phyloP scores from a whole-genome alignment of 2,113 vertebrate genomes.

The Phainopepla nitens region DNA sequence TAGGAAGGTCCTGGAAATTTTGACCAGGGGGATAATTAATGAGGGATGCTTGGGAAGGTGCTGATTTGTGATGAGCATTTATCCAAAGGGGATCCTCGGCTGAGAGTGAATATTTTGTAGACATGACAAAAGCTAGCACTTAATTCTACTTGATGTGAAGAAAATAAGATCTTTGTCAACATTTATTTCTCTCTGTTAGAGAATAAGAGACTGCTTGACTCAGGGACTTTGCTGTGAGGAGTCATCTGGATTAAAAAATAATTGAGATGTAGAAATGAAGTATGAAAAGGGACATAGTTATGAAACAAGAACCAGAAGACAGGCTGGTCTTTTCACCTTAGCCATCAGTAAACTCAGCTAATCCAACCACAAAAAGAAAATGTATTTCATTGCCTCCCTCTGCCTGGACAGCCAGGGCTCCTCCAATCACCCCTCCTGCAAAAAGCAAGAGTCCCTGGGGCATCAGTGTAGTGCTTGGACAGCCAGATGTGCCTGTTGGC shows the following conservation, averaged over 20 bases:
- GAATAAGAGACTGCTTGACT: not conserved
- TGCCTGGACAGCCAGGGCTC: not conserved
- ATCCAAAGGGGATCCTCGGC: not conserved
- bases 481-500: not conserved
- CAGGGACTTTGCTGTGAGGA: not conserved
- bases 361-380: not conserved
- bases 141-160: not conserved
- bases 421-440: not conserved
- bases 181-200: not conserved
- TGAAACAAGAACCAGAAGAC: conserved; percentile 1
- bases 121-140: not conserved
- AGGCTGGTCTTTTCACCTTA: not conserved
- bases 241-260: not conserved
- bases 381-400: not conserved
- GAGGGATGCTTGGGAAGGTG: not conserved
- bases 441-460: not conserved
- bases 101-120: not conserved
- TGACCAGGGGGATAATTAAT: not conserved
- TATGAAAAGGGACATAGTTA: not conserved
- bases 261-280: not conserved
- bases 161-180: not conserved
- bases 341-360: not conserved
- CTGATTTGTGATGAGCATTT: not conserved
- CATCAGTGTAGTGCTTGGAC: not conserved
- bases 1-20: not conserved